Conservation (phyloP, 2,113 vertebrate genomes). For the Acanthisitta chloris region DNA sequence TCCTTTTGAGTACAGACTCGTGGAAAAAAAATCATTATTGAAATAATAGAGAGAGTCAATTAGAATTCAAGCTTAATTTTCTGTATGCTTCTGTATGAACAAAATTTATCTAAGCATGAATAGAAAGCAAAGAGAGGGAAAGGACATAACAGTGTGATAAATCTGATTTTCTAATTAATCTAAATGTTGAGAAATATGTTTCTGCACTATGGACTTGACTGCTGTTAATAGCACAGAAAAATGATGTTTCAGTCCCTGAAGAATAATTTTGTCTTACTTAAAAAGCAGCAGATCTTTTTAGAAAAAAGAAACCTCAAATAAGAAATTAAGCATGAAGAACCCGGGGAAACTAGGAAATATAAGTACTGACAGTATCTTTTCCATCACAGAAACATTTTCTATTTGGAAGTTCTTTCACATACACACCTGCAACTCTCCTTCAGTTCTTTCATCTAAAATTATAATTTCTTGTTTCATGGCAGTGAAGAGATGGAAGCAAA, state of each 20-base stretch:
- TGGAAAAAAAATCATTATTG: background rate
- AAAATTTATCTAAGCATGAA: background rate
- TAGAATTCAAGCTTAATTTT: background rate
- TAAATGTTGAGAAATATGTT: background rate
- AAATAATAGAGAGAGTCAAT: background rate
- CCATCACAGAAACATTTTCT: background rate
- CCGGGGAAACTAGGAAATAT: background rate
- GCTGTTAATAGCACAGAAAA: background rate
- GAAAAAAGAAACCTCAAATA: background rate
- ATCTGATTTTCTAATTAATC: conserved; percentile 4
- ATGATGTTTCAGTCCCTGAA: background rate
- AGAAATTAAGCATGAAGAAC: background rate
- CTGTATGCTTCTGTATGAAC: background rate
- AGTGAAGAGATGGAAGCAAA: background rate
- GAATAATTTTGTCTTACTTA: background rate
- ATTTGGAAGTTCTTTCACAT: background rate
- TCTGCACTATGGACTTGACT: background rate
- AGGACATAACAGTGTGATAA: background rate
- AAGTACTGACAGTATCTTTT: background rate
- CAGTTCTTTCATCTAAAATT: background rate
- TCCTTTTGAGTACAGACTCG: background rate
- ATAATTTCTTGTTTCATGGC: background rate
- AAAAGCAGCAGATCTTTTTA: background rate
- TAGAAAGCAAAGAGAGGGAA: background rate
- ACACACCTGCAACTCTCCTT: background rate